Base-by-base conservation (phyloP, 2,888 invertebrate genomes). In the Protonemura montana region DNA sequence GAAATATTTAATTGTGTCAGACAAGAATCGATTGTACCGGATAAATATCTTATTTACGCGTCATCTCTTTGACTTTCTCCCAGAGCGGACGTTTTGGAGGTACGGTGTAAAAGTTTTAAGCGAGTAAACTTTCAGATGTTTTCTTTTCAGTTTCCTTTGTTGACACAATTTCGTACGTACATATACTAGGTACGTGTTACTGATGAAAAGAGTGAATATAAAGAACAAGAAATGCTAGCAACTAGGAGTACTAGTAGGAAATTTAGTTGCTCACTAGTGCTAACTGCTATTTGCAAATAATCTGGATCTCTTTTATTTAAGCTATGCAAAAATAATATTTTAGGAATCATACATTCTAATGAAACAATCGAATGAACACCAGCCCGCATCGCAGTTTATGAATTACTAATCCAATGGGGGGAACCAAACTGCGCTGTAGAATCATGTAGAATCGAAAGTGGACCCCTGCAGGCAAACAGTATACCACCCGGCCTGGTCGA, bases 1-100 rank as follows among this genome's bases (percentile, higher is more conserved):
- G 59, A 59, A 59, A 59, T 59, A 59, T 59, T 59, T 59, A 59
- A 59, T 59, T 59, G 59, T 59, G 59, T 59, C 59, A 59, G 59
- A 59, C 16, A 21, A 59, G 59, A 21, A 59, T 59, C 59, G 59
- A 59, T 59, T 59, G 59, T 13, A 21, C 5, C 35, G 13, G 59
- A 59, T 59, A 7, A 59, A 59, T 59, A 21, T 59, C 59, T 59
- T 13, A 59, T 59, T 59, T 59, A 13, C 13, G 21, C 13, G 59
- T 59, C 13, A 59, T 59, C 59, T 2, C 59, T 3, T 59, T 59
- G 59, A 59, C 59, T 59, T 59, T 59, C 59, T 10, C 59, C 16
- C 59, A 21, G 59, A 59, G 59, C 59, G 16, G 59, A 21, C 59
- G 13, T 59, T 59, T 10, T 7, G 59, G 59, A 59, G 21, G 59